These are phyloP conservation scores for Sander lucioperca DNA, from an alignment of 2,113 vertebrate genomes.

Conservation along the genomic window DNA sequence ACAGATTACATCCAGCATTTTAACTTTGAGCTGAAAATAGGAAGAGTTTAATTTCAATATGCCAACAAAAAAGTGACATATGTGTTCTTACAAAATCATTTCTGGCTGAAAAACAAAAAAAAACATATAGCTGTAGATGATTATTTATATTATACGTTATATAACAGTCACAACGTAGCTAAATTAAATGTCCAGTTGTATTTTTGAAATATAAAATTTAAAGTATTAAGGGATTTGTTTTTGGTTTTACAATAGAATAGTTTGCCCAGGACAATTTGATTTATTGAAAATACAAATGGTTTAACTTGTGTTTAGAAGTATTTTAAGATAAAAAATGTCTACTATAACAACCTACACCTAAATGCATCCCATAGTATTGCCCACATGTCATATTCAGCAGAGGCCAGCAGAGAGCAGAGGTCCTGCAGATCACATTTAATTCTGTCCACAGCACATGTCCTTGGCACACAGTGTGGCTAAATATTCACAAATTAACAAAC, in stretches of 20 bases:
- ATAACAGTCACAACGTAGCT: background rate
- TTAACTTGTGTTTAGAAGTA: background rate
- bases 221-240: background rate
- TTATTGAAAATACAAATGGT: background rate
- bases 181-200: background rate
- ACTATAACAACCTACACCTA: background rate
- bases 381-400: conserved; percentile 27
- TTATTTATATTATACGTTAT: background rate
- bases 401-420: conserved; percentile 58
- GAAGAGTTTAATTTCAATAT: background rate
- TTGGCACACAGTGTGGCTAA: conserved; percentile 50
- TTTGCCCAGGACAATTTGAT: background rate
- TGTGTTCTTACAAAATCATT: background rate
- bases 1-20: background rate
- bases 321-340: background rate
- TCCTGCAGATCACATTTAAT: conserved; percentile 22
- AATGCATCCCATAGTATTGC: background rate
- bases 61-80: background rate
- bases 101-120: background rate
- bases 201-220: conserved; percentile 1
- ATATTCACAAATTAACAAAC: conserved; percentile 81
- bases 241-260: background rate
- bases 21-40: background rate
- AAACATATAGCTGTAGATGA: background rate
- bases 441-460: conserved; percentile 34